Base-by-base conservation (phyloP, 2,113 vertebrate genomes). In the Arvicanthis niloticus region DNA sequence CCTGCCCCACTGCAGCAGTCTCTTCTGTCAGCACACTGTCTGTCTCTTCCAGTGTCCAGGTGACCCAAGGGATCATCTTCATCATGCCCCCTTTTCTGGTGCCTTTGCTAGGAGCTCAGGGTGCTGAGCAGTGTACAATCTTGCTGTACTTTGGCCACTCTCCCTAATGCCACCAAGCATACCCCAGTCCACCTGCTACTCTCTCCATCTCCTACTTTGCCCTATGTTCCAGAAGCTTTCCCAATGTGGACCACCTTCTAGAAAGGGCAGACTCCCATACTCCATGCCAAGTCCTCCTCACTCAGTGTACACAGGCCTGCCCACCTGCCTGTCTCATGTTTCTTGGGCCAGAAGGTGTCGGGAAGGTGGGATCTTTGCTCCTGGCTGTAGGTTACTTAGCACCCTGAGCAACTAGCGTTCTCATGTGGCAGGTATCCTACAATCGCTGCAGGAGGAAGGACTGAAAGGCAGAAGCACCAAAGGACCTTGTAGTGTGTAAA, bases 151-250 rank as follows among this genome's bases (percentile, higher is more conserved):
- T 34, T 5, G 6, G 24, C 19, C 42, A 22, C 0, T 6, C 58
- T 22, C 48, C 40, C 0, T 1, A 1, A 7, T 3, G 48, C 56
- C 7, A 37, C 45, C 42, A 24, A 11, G 10, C 29, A 34, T 29
- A 48, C 65, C 45, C 84, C 16, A 70, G 6, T 53, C 24, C 6
- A 9, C 17, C 72, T 21, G 21, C 40, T 37, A 19, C 40, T 73
- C 53, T 45, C 65, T n/a, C 21, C 51, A n/a, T 81, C 80, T 22
- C 34, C 77, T 82, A 26, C 51, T 58, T 16, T 58, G 40, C 22
- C 42, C 34, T 21, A 56, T 29, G 37, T 31, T 34, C 72, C 10
- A 16, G 34, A 11, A 16, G 45, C 19, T 29, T 62, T 45, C 29
- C 56, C 12, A 70, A 65, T 31, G 24, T 26, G 29, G 9, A 19